phyloP scores from a whole-genome alignment of 2,797 vertebrate genomes.

The Moxostoma hubbsi region DNA sequence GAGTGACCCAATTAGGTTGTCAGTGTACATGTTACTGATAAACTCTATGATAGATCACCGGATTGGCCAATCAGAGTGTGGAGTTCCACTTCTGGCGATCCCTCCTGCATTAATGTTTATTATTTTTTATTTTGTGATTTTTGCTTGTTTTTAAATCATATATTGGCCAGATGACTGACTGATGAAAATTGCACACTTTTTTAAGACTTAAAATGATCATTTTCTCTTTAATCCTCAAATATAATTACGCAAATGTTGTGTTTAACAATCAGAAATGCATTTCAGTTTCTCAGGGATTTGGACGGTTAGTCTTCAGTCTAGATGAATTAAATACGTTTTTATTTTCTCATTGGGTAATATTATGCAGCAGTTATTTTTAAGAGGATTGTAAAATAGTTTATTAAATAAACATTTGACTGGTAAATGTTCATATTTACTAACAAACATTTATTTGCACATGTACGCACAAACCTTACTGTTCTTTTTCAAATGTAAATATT shows the following conservation, averaged over 20 bases:
- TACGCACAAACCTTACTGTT: neutral
- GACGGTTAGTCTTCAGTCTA: neutral
- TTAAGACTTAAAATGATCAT: neutral
- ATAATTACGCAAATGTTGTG: neutral
- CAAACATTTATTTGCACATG: neutral
- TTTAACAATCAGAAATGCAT: neutral
- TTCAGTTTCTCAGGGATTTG: constrained; percentile 2
- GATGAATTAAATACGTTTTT: neutral
- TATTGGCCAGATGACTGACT: neutral
- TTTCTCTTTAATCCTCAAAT: neutral
- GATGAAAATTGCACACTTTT: too few relatives aligned
- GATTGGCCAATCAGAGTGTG: neutral
- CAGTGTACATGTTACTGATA: too few relatives aligned
- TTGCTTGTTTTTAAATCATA: neutral
- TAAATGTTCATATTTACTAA: neutral
- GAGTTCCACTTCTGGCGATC: neutral
- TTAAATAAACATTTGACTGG: neutral
- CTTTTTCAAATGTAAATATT: constrained; percentile 11
- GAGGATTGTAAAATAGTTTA: neutral
- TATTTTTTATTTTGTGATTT: neutral
- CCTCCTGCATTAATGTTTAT: too few relatives aligned
- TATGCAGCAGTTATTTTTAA: neutral
- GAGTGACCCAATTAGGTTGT: too few relatives aligned
- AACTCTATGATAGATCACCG: too few relatives aligned
- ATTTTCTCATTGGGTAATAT: neutral